Conservation (phyloP, 1,140 invertebrate species). For the Leptestheria dahalacensis region DNA sequence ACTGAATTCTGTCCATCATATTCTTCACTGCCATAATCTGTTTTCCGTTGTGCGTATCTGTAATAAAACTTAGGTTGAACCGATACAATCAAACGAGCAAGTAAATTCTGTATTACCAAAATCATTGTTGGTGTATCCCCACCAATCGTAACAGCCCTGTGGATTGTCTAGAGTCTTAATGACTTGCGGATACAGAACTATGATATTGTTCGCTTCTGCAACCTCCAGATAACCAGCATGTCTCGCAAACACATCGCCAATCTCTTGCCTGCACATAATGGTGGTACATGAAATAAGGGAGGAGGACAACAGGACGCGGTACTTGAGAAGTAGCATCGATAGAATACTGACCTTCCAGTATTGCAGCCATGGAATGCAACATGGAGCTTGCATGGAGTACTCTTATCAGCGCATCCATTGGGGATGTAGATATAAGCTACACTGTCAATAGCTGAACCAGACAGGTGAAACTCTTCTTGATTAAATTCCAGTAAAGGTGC, state of each 20-base stretch:
- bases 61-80: too few species aligned
- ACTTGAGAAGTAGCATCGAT: background rate
- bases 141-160: slow-evolving; percentile 33
- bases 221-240: slow-evolving; percentile 30
- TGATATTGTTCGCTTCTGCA: slow-evolving; percentile 31
- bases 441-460: slow-evolving; percentile 25
- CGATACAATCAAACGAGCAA: too few species aligned
- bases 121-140: slow-evolving; percentile 15
- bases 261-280: background rate
- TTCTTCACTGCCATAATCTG: too few species aligned
- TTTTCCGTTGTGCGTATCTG: too few species aligned
- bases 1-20: too few species aligned
- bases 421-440: slow-evolving; percentile 28
- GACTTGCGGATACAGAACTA: slow-evolving; percentile 32
- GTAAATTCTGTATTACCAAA: too few species aligned
- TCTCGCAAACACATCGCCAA: slow-evolving; percentile 25
- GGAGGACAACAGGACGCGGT: background rate
- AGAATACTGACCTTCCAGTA: slow-evolving; percentile 24
- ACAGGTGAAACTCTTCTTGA: slow-evolving; percentile 24
- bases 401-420: slow-evolving; percentile 21
- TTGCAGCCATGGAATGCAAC: slow-evolving; percentile 31
- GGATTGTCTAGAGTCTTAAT: slow-evolving; percentile 23
- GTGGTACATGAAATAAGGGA: background rate
- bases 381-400: slow-evolving; percentile 27
- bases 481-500: slow-evolving; percentile 20